Evolutionary conservation across 2,113 vertebrate species (phyloP).

Genomic region (Naja naja): DNA sequence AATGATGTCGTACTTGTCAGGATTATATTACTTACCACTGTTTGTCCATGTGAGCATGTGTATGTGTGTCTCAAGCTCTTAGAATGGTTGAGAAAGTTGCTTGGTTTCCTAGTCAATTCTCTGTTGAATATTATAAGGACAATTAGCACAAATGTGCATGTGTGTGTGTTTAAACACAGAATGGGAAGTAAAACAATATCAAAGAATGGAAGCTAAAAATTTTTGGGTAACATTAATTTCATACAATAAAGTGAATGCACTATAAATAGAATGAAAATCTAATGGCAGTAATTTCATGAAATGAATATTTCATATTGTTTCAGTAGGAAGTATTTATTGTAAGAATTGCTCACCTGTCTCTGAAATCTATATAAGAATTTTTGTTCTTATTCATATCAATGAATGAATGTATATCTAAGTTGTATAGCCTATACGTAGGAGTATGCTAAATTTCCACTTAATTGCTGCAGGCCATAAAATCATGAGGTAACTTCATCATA

Average conservation of each 20-base stretch:
- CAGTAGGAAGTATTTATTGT: background rate
- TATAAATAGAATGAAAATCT: background rate
- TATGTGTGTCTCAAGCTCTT: background rate
- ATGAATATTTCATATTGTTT: background rate
- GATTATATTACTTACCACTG: background rate
- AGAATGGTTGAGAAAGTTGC: background rate
- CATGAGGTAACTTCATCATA: background rate
- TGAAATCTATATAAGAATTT: background rate
- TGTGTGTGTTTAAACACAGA: background rate
- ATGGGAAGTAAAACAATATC: background rate
- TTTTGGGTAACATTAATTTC: background rate
- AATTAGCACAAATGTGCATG: background rate
- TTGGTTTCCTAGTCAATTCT: background rate
- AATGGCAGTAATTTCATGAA: background rate
- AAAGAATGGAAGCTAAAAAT: background rate
- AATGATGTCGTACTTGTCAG: background rate
- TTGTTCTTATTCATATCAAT: background rate
- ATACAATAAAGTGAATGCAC: background rate
- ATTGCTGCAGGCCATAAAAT: background rate
- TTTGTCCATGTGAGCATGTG: background rate
- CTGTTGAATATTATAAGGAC: background rate
- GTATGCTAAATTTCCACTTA: background rate
- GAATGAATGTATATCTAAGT: background rate
- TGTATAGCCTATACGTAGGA: background rate
- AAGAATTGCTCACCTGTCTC: background rate